phyloP scores from a whole-genome alignment of 1,140 invertebrate species.

The Zaprionus gabonicus region DNA sequence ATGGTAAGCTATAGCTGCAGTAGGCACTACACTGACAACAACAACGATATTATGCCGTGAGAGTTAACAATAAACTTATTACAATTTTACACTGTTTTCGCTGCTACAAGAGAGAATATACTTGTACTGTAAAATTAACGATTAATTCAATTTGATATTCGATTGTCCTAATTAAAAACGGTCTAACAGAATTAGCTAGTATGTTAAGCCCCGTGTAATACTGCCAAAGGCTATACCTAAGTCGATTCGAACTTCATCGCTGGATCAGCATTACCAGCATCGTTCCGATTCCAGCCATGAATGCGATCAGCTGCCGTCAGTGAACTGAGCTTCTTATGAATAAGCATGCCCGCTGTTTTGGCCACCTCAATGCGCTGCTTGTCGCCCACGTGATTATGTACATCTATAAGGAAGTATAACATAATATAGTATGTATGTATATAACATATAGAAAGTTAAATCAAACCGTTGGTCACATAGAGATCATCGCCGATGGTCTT shows the following conservation, averaged over 20 bases:
- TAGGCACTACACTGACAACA: conserved; percentile 1
- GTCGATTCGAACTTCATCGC: conserved; percentile 29
- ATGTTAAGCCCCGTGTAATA: conserved; percentile 2
- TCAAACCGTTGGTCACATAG: conserved; percentile 81
- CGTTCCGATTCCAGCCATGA: conserved; percentile 49
- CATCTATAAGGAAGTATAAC: conserved; percentile 49
- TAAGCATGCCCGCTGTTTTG: conserved; percentile 66
- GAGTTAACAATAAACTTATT: conserved; percentile 5
- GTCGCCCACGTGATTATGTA: conserved; percentile 78
- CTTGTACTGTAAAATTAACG: neutral
- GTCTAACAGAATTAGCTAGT: neutral
- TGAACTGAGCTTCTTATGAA: conserved; percentile 75
- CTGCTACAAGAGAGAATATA: neutral
- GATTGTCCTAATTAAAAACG: conserved; percentile 21
- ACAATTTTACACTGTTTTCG: neutral
- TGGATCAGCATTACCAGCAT: conserved; percentile 32
- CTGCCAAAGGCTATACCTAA: conserved; percentile 1
- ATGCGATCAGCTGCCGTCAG: conserved; percentile 60
- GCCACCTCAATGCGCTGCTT: conserved; percentile 71
- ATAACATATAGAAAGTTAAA: neutral
- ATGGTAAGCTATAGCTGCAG: neutral
- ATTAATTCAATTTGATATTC: conserved; percentile 5
- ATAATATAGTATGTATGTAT: neutral
- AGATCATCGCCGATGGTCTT: conserved; percentile 84
- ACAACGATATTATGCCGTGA: neutral